Percentiles rank a stretch among this genome's conserved stretches.
phyloP scores from a whole-genome alignment of 1,140 invertebrate species.

The Drosophila sp. region DNA sequence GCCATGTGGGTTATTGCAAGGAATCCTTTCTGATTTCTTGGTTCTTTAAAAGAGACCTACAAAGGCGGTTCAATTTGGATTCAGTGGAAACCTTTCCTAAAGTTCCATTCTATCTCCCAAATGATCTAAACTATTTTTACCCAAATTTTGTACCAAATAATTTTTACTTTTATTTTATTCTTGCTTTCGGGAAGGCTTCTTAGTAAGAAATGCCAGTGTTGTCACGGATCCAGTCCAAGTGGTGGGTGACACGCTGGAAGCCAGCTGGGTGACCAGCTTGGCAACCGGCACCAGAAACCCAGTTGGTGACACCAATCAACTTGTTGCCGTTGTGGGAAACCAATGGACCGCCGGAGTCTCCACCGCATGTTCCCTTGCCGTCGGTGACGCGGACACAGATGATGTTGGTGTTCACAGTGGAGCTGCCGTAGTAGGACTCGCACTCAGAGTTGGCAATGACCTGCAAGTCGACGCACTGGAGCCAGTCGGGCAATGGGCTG shows the following conservation, averaged over 20 bases:
- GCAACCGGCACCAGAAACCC: slow-evolving; percentile 35
- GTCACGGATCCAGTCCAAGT: slow-evolving; percentile 84
- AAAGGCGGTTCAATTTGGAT: too few species aligned
- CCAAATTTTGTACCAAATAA: not conserved
- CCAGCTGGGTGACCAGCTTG: slow-evolving; percentile 82
- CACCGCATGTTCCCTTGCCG: not conserved
- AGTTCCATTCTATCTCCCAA: too few species aligned
- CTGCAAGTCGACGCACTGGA: slow-evolving; percentile 1
- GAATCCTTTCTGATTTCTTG: too few species aligned
- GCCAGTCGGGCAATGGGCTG: not conserved
- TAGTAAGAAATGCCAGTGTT: slow-evolving; percentile 50
- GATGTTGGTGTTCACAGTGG: not conserved
- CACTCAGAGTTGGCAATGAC: not conserved
- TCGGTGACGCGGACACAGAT: slow-evolving; percentile 3
- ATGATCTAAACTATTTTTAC: too few species aligned
- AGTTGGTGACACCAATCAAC: slow-evolving; percentile 35
- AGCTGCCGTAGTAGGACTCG: not conserved
- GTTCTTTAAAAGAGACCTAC: too few species aligned
- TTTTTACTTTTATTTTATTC: not conserved
- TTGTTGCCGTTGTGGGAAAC: slow-evolving; percentile 22
- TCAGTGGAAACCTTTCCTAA: too few species aligned
- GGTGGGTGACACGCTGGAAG: slow-evolving; percentile 83
- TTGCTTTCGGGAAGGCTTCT: not conserved
- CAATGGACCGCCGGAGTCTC: slow-evolving; percentile 1
- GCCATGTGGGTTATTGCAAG: too few species aligned